Evolutionary conservation across 2,113 vertebrate genomes (phyloP).

Genomic region (Ginglymostoma cirratum): DNA sequence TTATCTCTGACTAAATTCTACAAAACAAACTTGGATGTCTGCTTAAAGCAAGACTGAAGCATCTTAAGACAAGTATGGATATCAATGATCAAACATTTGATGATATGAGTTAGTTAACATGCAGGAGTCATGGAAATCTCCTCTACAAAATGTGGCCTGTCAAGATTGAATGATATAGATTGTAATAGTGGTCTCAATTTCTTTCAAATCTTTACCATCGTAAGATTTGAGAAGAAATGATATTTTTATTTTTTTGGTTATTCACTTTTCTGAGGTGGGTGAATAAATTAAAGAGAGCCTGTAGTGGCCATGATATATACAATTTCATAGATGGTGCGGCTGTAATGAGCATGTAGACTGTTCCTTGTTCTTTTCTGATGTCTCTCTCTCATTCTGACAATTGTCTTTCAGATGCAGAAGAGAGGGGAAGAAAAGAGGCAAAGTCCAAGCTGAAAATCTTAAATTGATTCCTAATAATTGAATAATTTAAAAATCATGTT

Average conservation of each 20-base stretch:
- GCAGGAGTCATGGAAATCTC: background rate
- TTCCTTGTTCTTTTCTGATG: background rate
- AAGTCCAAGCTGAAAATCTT: background rate
- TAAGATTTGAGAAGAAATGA: background rate
- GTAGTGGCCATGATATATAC: background rate
- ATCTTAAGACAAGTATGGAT: background rate
- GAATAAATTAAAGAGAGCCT: background rate
- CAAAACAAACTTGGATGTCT: background rate
- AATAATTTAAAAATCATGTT: background rate
- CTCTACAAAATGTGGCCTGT: background rate
- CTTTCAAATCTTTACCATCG: background rate
- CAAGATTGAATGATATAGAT: background rate
- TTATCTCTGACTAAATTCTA: background rate
- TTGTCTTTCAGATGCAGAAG: background rate
- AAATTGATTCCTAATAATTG: background rate
- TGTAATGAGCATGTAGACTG: background rate
- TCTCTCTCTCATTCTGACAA: background rate
- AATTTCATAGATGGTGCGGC: background rate
- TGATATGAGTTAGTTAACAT: background rate
- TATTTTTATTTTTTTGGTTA: background rate
- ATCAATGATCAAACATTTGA: background rate
- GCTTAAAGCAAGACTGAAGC: background rate
- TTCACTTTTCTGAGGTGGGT: background rate
- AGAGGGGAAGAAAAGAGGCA: background rate
- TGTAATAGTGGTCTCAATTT: background rate